Evolutionary conservation across 2,888 invertebrate species (phyloP).

Genomic region (Oscheius myriophilus): DNA sequence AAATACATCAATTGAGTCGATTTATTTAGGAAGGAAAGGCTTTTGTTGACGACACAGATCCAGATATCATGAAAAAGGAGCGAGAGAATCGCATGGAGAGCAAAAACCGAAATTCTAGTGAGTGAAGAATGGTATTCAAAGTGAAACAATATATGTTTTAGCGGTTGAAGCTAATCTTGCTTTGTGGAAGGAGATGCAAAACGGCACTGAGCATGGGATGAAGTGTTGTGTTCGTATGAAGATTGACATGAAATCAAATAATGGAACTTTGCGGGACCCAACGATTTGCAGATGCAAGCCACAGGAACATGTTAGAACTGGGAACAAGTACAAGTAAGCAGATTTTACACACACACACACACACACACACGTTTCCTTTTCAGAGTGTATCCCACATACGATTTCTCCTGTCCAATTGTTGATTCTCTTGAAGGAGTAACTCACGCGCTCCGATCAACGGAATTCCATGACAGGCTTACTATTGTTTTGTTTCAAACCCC

Average conservation of each 20-base stretch:
- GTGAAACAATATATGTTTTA: constrained; percentile 70
- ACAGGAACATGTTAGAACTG: constrained; percentile 91
- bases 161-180: constrained; percentile 85
- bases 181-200: constrained; percentile 94
- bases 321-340: constrained; percentile 90
- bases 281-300: constrained; percentile 96
- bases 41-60: constrained; percentile 94
- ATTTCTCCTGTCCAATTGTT: constrained; percentile 99
- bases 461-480: constrained; percentile 87
- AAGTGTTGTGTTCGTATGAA: constrained; percentile 94
- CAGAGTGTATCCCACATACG: constrained; percentile 98
- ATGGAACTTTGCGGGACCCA: constrained; percentile 96
- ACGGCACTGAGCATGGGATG: constrained; percentile 82
- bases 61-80: constrained; percentile 92
- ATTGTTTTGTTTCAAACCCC: neutral
- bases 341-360: too few relatives aligned
- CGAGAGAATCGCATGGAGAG: constrained; percentile 90
- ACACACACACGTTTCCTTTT: too few relatives aligned
- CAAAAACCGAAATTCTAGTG: constrained; percentile 58
- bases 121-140: neutral
- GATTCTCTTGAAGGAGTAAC: constrained; percentile 97
- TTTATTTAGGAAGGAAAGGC: constrained; percentile 79
- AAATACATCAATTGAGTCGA: neutral
- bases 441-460: constrained; percentile 94
- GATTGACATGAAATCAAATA: constrained; percentile 93